These are phyloP conservation scores for Sturnira hondurensis DNA, from an alignment of 2,113 vertebrate species.

Conservation along the genomic window DNA sequence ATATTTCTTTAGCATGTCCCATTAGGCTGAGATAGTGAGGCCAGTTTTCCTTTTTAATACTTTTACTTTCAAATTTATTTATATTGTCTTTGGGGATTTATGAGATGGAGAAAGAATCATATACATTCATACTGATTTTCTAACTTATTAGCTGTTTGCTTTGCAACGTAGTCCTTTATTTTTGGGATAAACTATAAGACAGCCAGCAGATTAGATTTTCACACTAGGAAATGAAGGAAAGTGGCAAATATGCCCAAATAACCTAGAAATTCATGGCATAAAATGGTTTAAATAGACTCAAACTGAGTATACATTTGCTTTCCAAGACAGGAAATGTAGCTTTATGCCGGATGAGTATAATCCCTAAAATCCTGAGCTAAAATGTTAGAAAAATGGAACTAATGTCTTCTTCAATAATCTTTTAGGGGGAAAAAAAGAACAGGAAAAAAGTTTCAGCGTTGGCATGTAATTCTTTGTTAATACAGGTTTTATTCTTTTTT, in stretches of 20 bases:
- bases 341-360: background rate
- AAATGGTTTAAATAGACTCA: background rate
- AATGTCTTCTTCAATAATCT: background rate
- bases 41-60: constrained; percentile 28
- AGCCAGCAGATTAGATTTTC: background rate
- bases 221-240: background rate
- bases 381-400: background rate
- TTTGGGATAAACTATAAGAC: background rate
- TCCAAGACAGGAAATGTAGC: background rate
- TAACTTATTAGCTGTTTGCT: background rate
- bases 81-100: background rate
- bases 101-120: background rate
- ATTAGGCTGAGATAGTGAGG: background rate
- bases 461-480: background rate
- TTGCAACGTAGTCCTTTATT: background rate
- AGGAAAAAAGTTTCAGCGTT: background rate
- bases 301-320: background rate
- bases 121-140: background rate
- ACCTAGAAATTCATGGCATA: background rate
- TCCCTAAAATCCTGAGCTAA: background rate
- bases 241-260: background rate
- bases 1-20: background rate
- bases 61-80: constrained; percentile 21
- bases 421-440: background rate
- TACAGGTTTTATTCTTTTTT: background rate